phyloP scores from a whole-genome alignment of 2,888 invertebrate genomes.

The Xestia xanthographa region DNA sequence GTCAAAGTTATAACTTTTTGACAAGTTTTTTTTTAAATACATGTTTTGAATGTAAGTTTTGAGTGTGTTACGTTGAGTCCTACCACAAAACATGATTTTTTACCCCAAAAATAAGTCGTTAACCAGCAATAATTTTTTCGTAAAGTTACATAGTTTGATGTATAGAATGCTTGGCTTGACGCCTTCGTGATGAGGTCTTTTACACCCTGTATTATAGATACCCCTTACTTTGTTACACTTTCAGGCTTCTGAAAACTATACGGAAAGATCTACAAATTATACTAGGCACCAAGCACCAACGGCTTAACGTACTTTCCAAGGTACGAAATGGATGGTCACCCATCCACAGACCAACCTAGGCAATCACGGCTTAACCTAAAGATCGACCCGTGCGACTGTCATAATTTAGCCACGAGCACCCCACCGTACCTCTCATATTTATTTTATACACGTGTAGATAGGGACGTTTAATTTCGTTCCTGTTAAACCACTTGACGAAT shows the following conservation, averaged over 20 bases:
- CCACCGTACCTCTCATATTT: background rate
- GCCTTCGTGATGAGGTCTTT: too few relatives aligned
- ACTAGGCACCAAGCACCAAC: background rate
- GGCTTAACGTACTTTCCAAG: background rate
- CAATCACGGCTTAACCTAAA: background rate
- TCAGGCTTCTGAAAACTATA: background rate
- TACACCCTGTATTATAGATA: too few relatives aligned
- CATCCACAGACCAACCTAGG: background rate
- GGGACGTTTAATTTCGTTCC: slow-evolving; percentile 18
- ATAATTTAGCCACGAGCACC: background rate
- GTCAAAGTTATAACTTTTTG: too few relatives aligned
- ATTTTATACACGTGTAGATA: slow-evolving; percentile 8
- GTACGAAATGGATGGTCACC: background rate
- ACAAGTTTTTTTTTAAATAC: too few relatives aligned
- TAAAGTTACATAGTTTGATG: too few relatives aligned
- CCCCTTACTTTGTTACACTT: background rate
- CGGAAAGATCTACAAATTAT: background rate
- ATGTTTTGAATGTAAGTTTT: too few relatives aligned
- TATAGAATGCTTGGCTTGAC: too few relatives aligned
- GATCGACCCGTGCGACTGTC: background rate
- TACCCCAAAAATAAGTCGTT: too few relatives aligned
- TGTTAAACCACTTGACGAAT: slow-evolving; percentile 31
- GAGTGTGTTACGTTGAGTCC: too few relatives aligned
- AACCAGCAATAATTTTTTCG: too few relatives aligned
- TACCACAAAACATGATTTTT: too few relatives aligned